phyloP scores from a whole-genome alignment of 30 jellyfish, hydroid and myxozoan genomes.

The Calvadosia cruxmelitensis region DNA sequence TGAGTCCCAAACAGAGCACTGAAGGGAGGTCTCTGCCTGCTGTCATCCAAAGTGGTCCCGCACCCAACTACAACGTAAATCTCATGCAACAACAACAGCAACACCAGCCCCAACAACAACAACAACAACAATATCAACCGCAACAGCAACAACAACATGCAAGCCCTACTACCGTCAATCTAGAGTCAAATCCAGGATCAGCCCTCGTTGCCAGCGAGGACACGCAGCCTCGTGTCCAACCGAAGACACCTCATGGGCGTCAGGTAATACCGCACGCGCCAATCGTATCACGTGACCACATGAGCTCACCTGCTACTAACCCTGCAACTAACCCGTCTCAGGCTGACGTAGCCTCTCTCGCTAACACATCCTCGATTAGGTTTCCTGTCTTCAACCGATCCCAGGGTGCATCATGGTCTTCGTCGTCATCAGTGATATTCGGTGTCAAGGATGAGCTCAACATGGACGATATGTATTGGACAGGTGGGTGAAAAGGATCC shows the following conservation, averaged over 20 bases:
- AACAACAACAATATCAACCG: not conserved
- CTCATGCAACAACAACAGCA: not conserved
- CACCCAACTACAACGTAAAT: too few relatives aligned
- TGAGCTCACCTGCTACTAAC: too few relatives aligned
- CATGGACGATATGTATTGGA: constrained; percentile 93
- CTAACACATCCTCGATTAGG: too few relatives aligned
- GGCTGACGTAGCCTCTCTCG: too few relatives aligned
- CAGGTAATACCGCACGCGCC: too few relatives aligned
- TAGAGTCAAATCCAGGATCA: not conserved
- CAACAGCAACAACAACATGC: not conserved
- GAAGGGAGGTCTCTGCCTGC: not conserved
- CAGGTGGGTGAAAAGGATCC: constrained; percentile 65
- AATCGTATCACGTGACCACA: too few relatives aligned
- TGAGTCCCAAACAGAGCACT: not conserved
- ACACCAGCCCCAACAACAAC: not conserved
- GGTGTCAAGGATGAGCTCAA: constrained; percentile 51
- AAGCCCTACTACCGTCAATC: not conserved
- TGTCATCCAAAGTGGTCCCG: not conserved
- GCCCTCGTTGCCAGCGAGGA: not conserved
- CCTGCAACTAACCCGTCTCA: too few relatives aligned
- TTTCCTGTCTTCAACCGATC: too few relatives aligned
- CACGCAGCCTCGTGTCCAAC: too few relatives aligned
- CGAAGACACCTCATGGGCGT: too few relatives aligned
- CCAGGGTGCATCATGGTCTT: not conserved
- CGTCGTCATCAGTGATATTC: not conserved